These are phyloP conservation scores for Octodon degus DNA, from an alignment of 2,113 vertebrate genomes.

Conservation along the genomic window DNA sequence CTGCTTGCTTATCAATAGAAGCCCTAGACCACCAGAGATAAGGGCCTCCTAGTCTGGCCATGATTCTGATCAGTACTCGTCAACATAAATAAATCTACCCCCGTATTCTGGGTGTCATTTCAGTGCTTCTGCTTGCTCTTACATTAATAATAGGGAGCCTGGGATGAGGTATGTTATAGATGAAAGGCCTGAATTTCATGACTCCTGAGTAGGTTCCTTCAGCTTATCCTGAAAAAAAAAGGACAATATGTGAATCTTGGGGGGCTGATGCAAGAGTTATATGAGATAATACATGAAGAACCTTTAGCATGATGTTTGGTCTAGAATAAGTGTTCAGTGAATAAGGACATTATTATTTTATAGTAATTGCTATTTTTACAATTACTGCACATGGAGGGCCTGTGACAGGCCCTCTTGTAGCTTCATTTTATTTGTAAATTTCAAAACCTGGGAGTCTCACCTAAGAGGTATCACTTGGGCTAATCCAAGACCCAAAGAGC, in stretches of 20 bases:
- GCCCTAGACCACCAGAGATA: too few species aligned
- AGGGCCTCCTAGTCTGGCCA: too few species aligned
- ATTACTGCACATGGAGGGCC: slow-evolving; percentile 36
- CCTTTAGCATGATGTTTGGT: neutral
- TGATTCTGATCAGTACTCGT: too few species aligned
- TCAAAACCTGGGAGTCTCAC: neutral
- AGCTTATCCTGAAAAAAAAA: neutral
- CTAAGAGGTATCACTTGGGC: neutral
- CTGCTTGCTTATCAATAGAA: too few species aligned
- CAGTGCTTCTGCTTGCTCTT: too few species aligned
- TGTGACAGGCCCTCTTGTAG: neutral
- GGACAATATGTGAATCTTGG: neutral
- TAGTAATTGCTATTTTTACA: neutral
- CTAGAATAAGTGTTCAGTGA: neutral
- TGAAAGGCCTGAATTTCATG: neutral
- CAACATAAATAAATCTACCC: too few species aligned
- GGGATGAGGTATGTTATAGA: too few species aligned
- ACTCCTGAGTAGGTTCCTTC: neutral
- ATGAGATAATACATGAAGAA: neutral
- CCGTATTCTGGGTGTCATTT: too few species aligned
- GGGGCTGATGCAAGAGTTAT: neutral
- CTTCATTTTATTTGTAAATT: slow-evolving; percentile 46
- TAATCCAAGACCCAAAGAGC: neutral
- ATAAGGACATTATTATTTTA: neutral
- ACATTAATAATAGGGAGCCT: neutral